Evolutionary conservation across 2,113 vertebrate genomes (phyloP), one percentile per base, ranked within the genome.

Genomic region (Cnemophilus loriae): DNA sequence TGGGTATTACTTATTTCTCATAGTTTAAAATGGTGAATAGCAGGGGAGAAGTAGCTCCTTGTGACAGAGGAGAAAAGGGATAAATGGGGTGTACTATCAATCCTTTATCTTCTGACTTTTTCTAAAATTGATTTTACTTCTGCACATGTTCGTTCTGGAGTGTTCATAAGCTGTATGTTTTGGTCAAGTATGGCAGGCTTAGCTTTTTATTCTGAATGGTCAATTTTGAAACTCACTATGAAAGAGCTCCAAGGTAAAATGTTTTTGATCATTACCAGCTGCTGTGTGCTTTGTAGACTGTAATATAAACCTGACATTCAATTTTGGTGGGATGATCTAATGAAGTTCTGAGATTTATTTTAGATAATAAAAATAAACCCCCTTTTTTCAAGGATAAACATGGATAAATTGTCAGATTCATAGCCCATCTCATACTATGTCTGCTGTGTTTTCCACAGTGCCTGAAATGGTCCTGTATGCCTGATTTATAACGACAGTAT

Each of bases 401-500:
- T 89, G 64, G 83, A 21, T 93, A 71, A 93, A 81, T 73, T 84
- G 88, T 90, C 65, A 82, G 70, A 86, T 84, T 93, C 32, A 33
- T 84, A 93, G 89, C 37, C 69, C 33, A 30, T 70, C 60, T 93
- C 11, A 6, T 83, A 44, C 46, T 67, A 59, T 55, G 21, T 44
- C 90, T 91, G 61, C 73, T 28, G 55, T 57, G 46, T 84, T 87
- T 96, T 91, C 80, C 47, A 53, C 39, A 18, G 50, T 92, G 79
- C 74, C 76, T 81, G 65, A 82, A 89, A 67, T 76, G 84, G 86
- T 92, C 92, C 46, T 50, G 65, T 84, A 41, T 8, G 33, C 57
- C 82, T 92, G 94, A 96, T 93, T 91, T 93, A 89, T 89, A 76
- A 78, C 92, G 92, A 84, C 75, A 95, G 6, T 78, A 92, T 93